phyloP scores from a whole-genome alignment of 2,797 vertebrate species.

The Semotilus atromaculatus region DNA sequence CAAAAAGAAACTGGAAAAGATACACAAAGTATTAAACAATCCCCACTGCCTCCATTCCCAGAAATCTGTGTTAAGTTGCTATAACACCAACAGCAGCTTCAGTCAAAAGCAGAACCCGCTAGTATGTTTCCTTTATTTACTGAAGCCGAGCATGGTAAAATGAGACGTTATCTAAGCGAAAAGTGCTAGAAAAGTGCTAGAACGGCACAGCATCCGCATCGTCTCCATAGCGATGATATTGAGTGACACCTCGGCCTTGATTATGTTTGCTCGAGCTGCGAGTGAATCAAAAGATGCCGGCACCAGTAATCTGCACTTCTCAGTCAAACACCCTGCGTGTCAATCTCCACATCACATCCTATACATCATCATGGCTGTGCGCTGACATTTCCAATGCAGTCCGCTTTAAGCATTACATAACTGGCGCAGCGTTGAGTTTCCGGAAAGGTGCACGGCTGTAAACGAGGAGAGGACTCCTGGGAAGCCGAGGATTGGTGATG shows the following conservation, averaged over 20 bases:
- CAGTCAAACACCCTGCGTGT: background rate
- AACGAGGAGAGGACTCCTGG: slow-evolving; percentile 60
- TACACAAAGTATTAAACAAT: background rate
- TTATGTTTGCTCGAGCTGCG: slow-evolving; percentile 18
- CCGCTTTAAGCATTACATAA: background rate
- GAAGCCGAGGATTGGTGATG: slow-evolving; percentile 65
- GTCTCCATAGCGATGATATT: slow-evolving; percentile 33
- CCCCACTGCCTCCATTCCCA: background rate
- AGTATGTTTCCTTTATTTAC: background rate
- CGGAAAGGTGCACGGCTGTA: slow-evolving; percentile 1
- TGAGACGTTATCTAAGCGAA: background rate
- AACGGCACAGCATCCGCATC: background rate
- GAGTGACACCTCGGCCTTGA: slow-evolving; percentile 35
- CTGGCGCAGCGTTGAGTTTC: background rate
- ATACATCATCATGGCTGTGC: background rate
- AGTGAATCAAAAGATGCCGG: slow-evolving; percentile 27
- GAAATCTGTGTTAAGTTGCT: background rate
- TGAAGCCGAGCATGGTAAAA: background rate
- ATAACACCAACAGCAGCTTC: no score
- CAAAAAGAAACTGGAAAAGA: background rate
- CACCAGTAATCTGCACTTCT: slow-evolving; percentile 10
- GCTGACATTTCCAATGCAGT: background rate
- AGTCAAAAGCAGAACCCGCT: background rate
- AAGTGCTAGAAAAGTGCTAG: background rate
- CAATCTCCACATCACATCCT: background rate